Percentiles rank a stretch among this genome's conserved stretches.
These are phyloP conservation scores for Hirtodrosophila alboralis DNA, from an alignment of 2,888 invertebrate genomes.

Conservation along the genomic window DNA sequence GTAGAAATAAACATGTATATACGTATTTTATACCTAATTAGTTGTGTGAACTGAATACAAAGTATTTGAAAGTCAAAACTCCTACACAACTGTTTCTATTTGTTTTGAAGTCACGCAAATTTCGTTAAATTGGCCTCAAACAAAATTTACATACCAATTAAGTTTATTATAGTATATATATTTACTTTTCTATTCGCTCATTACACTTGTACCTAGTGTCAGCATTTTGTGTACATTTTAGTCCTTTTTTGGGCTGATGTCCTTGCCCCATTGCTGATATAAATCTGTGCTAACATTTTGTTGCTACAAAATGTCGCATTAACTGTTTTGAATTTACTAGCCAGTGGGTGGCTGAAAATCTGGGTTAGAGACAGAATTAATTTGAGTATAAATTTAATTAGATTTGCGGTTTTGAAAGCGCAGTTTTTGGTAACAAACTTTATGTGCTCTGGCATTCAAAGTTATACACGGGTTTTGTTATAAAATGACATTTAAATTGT, in stretches of 20 bases:
- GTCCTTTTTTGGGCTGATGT: constrained; percentile 16
- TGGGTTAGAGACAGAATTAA: constrained; percentile 9
- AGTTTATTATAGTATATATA: constrained; percentile 67
- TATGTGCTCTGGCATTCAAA: constrained; percentile 11
- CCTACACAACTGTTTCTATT: not conserved
- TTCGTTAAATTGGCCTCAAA: constrained; percentile 48
- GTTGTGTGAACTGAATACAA: no score
- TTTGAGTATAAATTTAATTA: constrained; percentile 49
- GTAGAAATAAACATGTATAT: no score
- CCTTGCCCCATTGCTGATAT: constrained; percentile 26
- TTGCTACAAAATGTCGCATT: constrained; percentile 41
- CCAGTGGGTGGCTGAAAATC: constrained; percentile 11
- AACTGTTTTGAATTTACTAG: constrained; percentile 39
- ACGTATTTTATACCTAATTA: no score
- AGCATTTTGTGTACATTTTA: constrained; percentile 21
- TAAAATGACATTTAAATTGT: constrained; percentile 12
- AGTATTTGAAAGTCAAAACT: constrained; percentile 1
- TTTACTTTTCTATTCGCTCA: constrained; percentile 44
- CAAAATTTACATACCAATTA: constrained; percentile 72
- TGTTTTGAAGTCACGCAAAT: constrained; percentile 7
- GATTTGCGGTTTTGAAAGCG: constrained; percentile 37
- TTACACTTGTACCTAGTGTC: constrained; percentile 40
- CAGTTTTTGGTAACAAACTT: constrained; percentile 7
- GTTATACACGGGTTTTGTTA: constrained; percentile 6
- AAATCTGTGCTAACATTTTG: constrained; percentile 48